A percentile compares a stretch with the other conserved stretches of the same genome.
phyloP scores from a whole-genome alignment of 2,113 vertebrate genomes.

The Cyprinus carpio region DNA sequence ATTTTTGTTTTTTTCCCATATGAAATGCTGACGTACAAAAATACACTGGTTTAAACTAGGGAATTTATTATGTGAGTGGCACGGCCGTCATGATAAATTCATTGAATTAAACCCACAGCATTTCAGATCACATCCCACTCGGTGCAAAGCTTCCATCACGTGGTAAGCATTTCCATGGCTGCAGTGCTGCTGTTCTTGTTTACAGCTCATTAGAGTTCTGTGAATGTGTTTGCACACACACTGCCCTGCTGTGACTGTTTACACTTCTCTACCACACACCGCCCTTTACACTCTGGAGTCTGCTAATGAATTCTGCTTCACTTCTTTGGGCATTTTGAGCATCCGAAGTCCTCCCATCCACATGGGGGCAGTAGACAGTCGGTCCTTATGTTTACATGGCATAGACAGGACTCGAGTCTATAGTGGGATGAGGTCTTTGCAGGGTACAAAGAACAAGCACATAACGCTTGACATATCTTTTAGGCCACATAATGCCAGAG shows the following conservation, averaged over 20 bases:
- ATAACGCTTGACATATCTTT: constrained; percentile 40
- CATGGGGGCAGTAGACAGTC: constrained; percentile 25
- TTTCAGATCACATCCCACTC: neutral
- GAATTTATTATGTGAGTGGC: neutral
- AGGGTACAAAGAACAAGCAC: neutral
- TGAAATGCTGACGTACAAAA: neutral
- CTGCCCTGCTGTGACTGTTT: constrained; percentile 46
- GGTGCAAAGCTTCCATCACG: neutral
- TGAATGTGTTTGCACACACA: constrained; percentile 31
- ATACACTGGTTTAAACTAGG: neutral
- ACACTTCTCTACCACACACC: constrained; percentile 34
- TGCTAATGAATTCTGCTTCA: constrained; percentile 18
- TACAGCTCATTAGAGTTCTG: constrained; percentile 36
- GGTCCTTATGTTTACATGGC: constrained; percentile 26
- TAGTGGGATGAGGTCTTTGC: constrained; percentile 6
- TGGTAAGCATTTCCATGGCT: constrained; percentile 17
- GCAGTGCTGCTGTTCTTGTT: constrained; percentile 36
- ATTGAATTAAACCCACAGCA: constrained; percentile 10
- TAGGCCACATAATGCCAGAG: constrained; percentile 34
- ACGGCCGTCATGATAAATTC: neutral
- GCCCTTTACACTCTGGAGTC: constrained; percentile 5
- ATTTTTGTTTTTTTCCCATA: neutral
- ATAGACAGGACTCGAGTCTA: neutral
- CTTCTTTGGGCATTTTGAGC: neutral
- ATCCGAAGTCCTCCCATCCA: neutral